Evolutionary conservation across 2,113 vertebrate species (phyloP).

Genomic region (Prunella himalayana): DNA sequence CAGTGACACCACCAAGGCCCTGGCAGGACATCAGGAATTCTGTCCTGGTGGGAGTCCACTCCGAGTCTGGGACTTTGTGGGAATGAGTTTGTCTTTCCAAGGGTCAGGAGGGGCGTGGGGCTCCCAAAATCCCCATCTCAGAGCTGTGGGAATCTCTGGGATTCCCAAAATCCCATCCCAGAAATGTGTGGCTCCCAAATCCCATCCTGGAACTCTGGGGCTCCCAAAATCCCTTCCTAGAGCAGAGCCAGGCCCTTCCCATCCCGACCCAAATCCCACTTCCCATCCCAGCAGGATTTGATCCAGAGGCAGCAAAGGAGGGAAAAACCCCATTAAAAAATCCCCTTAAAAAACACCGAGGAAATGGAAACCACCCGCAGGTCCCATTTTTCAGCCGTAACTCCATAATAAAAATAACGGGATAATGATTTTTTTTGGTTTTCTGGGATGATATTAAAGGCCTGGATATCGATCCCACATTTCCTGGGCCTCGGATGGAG

Average conservation of each 20-base stretch:
- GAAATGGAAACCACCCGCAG: conserved; percentile 58
- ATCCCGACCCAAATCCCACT: neutral
- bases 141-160: accelerated
- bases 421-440: conserved; percentile 73
- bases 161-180: neutral
- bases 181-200: neutral
- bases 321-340: neutral
- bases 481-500: conserved; percentile 71
- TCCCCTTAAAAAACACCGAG: neutral
- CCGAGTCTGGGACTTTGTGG: neutral
- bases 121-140: neutral
- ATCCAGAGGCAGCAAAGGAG: neutral
- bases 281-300: neutral
- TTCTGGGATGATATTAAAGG: conserved; percentile 65
- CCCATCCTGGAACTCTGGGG: neutral
- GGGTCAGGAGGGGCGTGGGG: neutral
- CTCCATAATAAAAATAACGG: conserved; percentile 70
- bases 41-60: neutral
- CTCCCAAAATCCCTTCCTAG: neutral
- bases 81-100: neutral
- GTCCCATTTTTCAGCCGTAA: conserved; percentile 64
- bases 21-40: neutral
- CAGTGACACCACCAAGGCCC: neutral
- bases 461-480: conserved; percentile 71
- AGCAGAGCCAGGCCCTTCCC: neutral